A percentile compares a stretch with the other conserved stretches of the same genome.
Conservation (phyloP, 2,888 invertebrate species). For the Chrysolina oricalcia region DNA sequence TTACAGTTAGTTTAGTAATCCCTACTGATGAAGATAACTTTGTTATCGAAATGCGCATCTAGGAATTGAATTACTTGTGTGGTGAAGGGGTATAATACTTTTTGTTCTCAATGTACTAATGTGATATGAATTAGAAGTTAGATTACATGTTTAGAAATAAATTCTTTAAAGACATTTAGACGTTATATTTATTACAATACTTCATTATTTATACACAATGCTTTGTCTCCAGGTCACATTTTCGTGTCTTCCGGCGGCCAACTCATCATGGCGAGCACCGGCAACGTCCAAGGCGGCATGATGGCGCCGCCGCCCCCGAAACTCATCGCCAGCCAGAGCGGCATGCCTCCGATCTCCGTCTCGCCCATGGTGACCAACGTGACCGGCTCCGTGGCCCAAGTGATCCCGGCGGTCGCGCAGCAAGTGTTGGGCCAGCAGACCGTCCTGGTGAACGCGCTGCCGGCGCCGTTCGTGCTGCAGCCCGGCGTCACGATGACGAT, state of each 20-base stretch:
- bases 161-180: no score
- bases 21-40: no score
- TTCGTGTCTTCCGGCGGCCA: constrained; percentile 85
- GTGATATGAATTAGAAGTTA: no score
- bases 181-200: no score
- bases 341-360: constrained; percentile 77
- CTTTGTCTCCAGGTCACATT: constrained; percentile 79
- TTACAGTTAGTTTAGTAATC: no score
- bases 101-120: no score
- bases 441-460: constrained; percentile 86
- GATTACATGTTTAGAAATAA: no score
- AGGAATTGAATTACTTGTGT: no score
- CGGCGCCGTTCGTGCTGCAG: constrained; percentile 85
- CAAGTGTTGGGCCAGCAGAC: constrained; percentile 84
- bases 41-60: no score
- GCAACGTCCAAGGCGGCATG: constrained; percentile 74
- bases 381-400: constrained; percentile 79
- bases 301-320: constrained; percentile 77
- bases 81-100: no score
- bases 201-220: no score
- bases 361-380: constrained; percentile 80
- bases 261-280: constrained; percentile 78
- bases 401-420: constrained; percentile 77
- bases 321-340: constrained; percentile 53
- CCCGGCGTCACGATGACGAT: constrained; percentile 83